A percentile compares a stretch with the other conserved stretches of the same genome.
Evolutionary conservation across 2,113 vertebrate species (phyloP).

Genomic region (Lasiurus cinereus): DNA sequence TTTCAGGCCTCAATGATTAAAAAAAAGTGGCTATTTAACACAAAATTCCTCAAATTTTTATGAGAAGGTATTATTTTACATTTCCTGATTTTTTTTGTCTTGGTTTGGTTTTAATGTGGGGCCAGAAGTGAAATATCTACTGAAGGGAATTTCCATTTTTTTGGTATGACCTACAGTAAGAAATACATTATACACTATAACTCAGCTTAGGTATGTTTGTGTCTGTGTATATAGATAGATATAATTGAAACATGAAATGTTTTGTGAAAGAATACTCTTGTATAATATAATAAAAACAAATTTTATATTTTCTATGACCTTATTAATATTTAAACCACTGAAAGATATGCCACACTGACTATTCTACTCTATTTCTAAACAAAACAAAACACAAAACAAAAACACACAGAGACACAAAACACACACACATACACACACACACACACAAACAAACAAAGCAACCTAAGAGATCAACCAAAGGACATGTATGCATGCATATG

Average conservation of each 20-base stretch:
- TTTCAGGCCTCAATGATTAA: background rate
- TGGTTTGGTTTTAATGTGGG: background rate
- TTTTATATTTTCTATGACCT: constrained; percentile 33
- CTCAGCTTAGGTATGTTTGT: background rate
- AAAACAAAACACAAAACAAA: background rate
- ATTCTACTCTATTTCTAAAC: background rate
- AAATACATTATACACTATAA: constrained; percentile 23
- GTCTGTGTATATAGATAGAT: background rate
- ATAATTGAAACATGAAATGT: background rate
- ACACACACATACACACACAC: too few relatives aligned
- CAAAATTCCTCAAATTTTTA: background rate
- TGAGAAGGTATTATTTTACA: background rate
- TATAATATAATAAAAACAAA: constrained; percentile 7
- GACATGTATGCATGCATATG: too few relatives aligned
- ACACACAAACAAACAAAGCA: background rate
- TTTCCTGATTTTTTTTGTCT: background rate
- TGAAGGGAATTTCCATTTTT: background rate
- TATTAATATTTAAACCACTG: constrained; percentile 17
- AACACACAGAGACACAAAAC: too few relatives aligned
- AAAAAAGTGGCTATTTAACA: background rate
- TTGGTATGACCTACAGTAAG: background rate
- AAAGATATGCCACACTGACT: background rate
- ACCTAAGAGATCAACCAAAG: too few relatives aligned
- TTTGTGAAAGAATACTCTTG: background rate
- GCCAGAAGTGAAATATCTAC: background rate